Evolutionary conservation across 2,797 vertebrate species (phyloP), one percentile per base, ranked within the genome.

Genomic region (Parambassis ranga): DNA sequence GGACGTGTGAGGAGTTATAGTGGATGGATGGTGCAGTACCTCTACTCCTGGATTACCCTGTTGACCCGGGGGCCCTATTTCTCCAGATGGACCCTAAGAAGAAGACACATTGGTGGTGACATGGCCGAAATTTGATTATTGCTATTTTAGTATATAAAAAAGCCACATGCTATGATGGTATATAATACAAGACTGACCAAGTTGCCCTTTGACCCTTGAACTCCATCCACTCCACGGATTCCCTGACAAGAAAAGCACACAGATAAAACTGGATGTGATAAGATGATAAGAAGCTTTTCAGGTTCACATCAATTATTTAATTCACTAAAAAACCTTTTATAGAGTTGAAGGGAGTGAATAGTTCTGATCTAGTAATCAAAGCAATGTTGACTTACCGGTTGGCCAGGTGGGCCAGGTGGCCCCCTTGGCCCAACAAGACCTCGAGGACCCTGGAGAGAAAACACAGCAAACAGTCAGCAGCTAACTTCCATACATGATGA

Each of bases 31-130:
- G 15, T 65, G 9, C 15, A 7, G 32, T 66, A 84, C 96, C 93
- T 97, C 94, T 1, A 84, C 59, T 47, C 96, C 96, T 2, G 95
- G 95, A 66, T 94, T 96, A 56, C 96, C 96, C 68, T 97, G 96
- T 67, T 98, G 96, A 49, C 96, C 96, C 0, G 92, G 86, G 6
- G 96, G 91, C 2, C 96, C 96, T 0, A 91, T 82, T 39, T 98
- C 96, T 85, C 96, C 96, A 6, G 85, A 50, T 52, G 89, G 91
- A 38, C 96, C 96, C 96, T 98, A 55, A 20, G 5, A 75, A 78
- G 18, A 62, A 52, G 2, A 49, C 28, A 38, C 18, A 27, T 16
- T 20, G 6, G 0, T 19, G 19, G 37, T 67, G 24, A 71, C 24
- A 64, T 26, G n/a, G n/a, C n/a, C n/a, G n/a, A n/a, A n/a, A n/a